phyloP scores from a whole-genome alignment of 53 echinoderm and acorn worm species.

The Apostichopus leukothele region DNA sequence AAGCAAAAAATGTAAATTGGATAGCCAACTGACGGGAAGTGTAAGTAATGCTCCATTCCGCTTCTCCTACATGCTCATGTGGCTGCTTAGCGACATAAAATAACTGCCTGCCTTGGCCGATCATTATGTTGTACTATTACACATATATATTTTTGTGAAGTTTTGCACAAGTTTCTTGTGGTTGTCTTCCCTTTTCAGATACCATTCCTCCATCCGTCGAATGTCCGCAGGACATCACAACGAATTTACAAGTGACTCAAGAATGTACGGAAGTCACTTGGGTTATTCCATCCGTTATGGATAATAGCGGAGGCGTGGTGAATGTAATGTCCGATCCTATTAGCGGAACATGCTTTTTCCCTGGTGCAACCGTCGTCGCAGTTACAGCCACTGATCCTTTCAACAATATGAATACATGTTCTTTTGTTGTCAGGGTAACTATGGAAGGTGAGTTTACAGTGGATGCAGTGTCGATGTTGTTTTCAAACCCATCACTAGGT shows the following conservation, averaged over 20 bases:
- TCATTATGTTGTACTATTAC: too few species aligned
- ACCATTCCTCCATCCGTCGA: slow-evolving; percentile 10
- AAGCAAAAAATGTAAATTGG: too few species aligned
- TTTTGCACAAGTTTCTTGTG: too few species aligned
- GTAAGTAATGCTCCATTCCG: too few species aligned
- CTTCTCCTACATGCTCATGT: too few species aligned
- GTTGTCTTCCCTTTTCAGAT: background rate
- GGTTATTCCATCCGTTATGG: slow-evolving; percentile 65
- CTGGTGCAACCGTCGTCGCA: background rate
- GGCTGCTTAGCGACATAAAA: too few species aligned
- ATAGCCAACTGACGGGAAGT: too few species aligned
- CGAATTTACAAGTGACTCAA: slow-evolving; percentile 1
- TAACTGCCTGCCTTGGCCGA: too few species aligned
- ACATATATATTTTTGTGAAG: too few species aligned
- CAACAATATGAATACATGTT: slow-evolving; percentile 37
- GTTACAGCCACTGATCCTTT: slow-evolving; percentile 20
- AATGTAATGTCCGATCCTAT: background rate
- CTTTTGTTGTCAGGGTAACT: slow-evolving; percentile 9
- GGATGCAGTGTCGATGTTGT: slow-evolving; percentile 3
- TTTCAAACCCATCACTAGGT: background rate
- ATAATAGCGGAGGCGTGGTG: slow-evolving; percentile 58
- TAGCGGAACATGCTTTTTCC: slow-evolving; percentile 17
- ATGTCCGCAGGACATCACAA: slow-evolving; percentile 27
- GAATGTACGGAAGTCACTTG: slow-evolving; percentile 55
- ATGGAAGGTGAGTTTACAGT: background rate